Evolutionary conservation across 2,797 vertebrate genomes (phyloP), one percentile per base, ranked within the genome.

Genomic region (Threskiornis aethiopicus): DNA sequence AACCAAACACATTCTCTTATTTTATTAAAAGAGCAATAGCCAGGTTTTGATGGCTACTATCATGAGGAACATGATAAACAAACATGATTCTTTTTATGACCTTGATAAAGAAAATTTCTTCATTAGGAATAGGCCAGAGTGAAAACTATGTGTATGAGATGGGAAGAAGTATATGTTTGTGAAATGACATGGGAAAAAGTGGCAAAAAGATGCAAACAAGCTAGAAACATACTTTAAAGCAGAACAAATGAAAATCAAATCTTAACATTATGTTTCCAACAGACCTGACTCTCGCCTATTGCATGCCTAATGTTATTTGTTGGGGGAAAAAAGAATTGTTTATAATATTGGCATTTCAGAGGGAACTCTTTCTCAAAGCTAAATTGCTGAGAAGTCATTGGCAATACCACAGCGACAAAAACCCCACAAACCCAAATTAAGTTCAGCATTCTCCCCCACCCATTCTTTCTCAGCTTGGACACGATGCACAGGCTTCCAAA

Each of bases 1-100:
- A 61, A 84, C 19, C 6, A 52, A 79, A 76, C 6, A 26, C 12
- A 51, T 66, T 72, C 20, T 41, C 39, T 95, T 41, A 33, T 84
- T 97, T 95, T 87, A 87, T 46, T 90, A 65, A 85, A 94, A 95
- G 22, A 84, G 22, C 25, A 88, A 59, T 17, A 79, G 24, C 44
- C 90, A 94, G 75, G 52, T 44, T 96, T 95, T 82, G 51, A 76
- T 87, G 52, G n/a, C 54, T 39, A 22, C 22, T 84, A 31, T 64
- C 26, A 41, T 14, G 13, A 89, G 25, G 4, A 77, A 59, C 10
- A 31, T 24, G 7, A 84, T 35, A 70, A 87, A 61, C 1, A 46
- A 67, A 5, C 4, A 29, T 26, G 8, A 72, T 31, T 76, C 13
- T 41, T 91, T 83, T 90, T 21, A 81, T 3, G 7, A 84, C 33